Evolutionary conservation across 2,888 invertebrate genomes (phyloP).

Genomic region (Melieria omissa): DNA sequence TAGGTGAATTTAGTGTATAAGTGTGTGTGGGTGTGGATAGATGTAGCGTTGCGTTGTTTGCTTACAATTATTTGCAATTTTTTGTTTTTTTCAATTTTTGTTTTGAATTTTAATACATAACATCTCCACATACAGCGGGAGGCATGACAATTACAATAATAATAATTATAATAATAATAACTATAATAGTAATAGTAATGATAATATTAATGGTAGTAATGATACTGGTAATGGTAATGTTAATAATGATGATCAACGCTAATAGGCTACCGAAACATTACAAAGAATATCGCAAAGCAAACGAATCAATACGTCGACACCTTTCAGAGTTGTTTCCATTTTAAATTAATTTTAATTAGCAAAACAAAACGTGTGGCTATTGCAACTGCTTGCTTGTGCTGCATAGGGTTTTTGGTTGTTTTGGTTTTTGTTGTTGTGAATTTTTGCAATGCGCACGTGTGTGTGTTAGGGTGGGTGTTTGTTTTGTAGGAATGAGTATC

Average conservation of each 20-base stretch:
- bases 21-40: no score
- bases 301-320: background rate
- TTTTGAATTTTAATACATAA: background rate
- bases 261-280: slow-evolving; percentile 11
- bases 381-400: background rate
- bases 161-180: slow-evolving; percentile 9
- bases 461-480: background rate
- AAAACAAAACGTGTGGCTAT: slow-evolving; percentile 11
- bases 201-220: slow-evolving; percentile 22
- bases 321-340: no score
- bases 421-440: background rate
- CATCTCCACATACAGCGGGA: background rate
- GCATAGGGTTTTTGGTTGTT: slow-evolving; percentile 9
- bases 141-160: slow-evolving; percentile 10
- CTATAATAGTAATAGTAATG: slow-evolving; percentile 19
- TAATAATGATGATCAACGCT: slow-evolving; percentile 22
- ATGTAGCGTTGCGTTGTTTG: background rate
- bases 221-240: slow-evolving; percentile 29
- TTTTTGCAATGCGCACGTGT: slow-evolving; percentile 6
- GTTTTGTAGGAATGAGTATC: background rate
- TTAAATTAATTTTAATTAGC: no score
- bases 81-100: background rate
- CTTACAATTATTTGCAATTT: background rate
- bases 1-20: no score
- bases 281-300: slow-evolving; percentile 22